phyloP scores from a whole-genome alignment of 2,797 vertebrate genomes.

The Tapera naevia region DNA sequence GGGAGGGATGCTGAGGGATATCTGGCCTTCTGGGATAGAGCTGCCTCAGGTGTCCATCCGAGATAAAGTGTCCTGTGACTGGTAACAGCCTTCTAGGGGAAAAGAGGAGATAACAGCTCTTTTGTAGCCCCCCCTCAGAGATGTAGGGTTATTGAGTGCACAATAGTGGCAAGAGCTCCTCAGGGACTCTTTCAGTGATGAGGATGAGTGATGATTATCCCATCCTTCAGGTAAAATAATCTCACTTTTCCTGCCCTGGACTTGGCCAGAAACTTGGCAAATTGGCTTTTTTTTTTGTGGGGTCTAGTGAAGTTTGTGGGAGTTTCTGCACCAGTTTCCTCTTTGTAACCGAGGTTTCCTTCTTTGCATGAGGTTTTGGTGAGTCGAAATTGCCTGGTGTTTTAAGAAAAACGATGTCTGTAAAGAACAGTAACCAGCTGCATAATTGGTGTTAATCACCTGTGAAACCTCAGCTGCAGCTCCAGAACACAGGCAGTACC shows the following conservation, averaged over 20 bases:
- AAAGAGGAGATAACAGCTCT: not conserved
- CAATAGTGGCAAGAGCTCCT: not conserved
- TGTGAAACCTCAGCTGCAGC: not conserved
- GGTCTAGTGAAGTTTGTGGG: not conserved
- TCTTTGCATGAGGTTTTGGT: not conserved
- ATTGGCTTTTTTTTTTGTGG: not conserved
- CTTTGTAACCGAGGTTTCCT: not conserved
- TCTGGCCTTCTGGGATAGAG: not conserved
- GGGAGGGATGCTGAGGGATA: not conserved
- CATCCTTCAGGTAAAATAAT: not conserved
- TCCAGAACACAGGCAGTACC: fast-evolving
- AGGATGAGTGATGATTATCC: not conserved
- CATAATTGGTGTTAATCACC: not conserved
- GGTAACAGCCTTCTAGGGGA: not conserved
- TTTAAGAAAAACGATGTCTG: not conserved
- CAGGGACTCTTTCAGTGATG: not conserved
- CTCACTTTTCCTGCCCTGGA: not conserved
- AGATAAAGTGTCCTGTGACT: not conserved
- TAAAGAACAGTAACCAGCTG: not conserved
- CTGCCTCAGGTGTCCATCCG: not conserved
- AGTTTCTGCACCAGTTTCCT: not conserved
- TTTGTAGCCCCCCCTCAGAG: not conserved
- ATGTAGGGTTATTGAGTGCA: not conserved
- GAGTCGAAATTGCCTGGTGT: not conserved
- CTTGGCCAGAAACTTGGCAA: not conserved